Evolutionary conservation across 2,797 vertebrate species (phyloP).

Genomic region (Hemitrygon akajei): DNA sequence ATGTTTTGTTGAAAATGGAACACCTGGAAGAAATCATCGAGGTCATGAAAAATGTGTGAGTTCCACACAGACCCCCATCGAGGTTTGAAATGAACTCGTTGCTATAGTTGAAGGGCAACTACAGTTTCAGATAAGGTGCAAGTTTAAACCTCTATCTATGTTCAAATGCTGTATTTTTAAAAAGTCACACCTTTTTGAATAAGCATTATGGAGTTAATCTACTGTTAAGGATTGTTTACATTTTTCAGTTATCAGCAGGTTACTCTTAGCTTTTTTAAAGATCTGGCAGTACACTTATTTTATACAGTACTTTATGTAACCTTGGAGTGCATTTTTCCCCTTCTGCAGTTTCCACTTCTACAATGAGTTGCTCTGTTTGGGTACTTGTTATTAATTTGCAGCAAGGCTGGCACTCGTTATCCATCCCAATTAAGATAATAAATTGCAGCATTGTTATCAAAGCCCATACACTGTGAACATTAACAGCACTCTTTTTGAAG

Average conservation of each 20-base stretch:
- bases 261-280: not conserved
- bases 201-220: not conserved
- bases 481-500: too few species aligned
- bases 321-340: not conserved
- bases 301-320: not conserved
- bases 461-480: too few species aligned
- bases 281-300: not conserved
- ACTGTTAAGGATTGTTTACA: not conserved
- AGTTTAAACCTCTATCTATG: not conserved
- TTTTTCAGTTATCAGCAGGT: not conserved
- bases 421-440: too few species aligned
- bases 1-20: too few species aligned
- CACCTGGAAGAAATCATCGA: too few species aligned
- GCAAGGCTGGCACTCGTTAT: too few species aligned
- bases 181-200: not conserved
- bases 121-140: not conserved
- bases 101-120: too few species aligned
- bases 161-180: not conserved
- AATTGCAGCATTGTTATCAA: too few species aligned
- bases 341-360: not conserved
- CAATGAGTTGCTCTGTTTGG: not conserved
- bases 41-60: too few species aligned
- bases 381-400: not conserved
- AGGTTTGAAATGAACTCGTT: too few species aligned
- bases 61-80: too few species aligned